Evolutionary conservation across 2,113 vertebrate species (phyloP), one percentile per base, ranked within the genome.

Genomic region (Scopus umbretta): DNA sequence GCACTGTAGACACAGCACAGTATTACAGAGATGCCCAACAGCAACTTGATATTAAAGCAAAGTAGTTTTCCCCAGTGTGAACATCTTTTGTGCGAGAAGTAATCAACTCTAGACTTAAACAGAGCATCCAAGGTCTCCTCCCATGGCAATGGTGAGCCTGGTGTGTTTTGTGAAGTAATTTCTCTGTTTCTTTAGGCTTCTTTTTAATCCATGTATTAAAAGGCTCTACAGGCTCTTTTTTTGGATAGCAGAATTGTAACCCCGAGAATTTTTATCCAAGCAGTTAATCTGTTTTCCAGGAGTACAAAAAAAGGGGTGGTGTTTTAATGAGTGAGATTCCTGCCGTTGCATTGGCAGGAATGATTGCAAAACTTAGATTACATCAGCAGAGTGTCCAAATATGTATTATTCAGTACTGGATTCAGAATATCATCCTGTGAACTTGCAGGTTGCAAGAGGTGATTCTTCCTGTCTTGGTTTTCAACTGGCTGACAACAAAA

Each of bases 381-480:
- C n/a, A n/a, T n/a, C n/a, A n/a, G n/a, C 7, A 0, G 4, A 42
- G 6, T 7, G 8, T n/a, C 40, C 20, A 59, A 78, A 61, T 5
- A 43, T 2, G 10, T 38, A 59, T 74, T 87, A 71, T 36, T 88
- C 43, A 47, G 49, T 14, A 21, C 18, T 42, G 16, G 17, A 15
- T 90, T 85, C 42, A 55, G 91, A 91, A 81, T 53, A 74, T 10
- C 15, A 15, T 56, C n/a, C 16, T 9, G 13, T 27, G 66, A 67
- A 29, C 10, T 43, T 70, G n/a, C 7, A 86, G 29, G 38, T 42
- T 86, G 21, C 26, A 40, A 81, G 67, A 73, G 36, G 29, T 70
- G 27, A 27, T 59, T 63, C 26, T 59, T 65, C 22, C 19, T 70
- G 11, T 40, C 30, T 38, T 76, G 10, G 8, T 66, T 92, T 83